These are phyloP conservation scores for Molorchus minor DNA, from an alignment of 2,888 invertebrate species.

Conservation along the genomic window DNA sequence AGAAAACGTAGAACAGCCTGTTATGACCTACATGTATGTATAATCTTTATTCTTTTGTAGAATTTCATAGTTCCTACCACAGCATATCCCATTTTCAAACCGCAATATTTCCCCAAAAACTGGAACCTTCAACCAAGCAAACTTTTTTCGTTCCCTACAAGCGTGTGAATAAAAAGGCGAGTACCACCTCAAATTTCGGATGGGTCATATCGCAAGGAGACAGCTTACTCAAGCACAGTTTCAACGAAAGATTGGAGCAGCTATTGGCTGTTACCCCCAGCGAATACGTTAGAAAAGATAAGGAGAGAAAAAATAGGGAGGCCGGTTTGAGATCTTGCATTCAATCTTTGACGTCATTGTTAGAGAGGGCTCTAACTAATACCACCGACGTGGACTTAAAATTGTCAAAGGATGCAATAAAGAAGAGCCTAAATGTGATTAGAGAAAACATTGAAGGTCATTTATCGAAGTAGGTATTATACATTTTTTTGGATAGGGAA, in stretches of 20 bases:
- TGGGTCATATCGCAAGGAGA: constrained; percentile 41
- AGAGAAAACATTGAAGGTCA: constrained; percentile 43
- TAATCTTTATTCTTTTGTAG: constrained; percentile 16
- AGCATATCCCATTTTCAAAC: constrained; percentile 40
- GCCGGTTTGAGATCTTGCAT: constrained; percentile 51
- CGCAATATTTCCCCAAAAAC: constrained; percentile 38
- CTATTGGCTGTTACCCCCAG: constrained; percentile 52
- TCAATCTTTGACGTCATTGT: constrained; percentile 54
- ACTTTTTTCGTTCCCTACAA: constrained; percentile 32
- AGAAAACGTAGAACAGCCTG: too few relatives aligned
- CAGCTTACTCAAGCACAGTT: constrained; percentile 31
- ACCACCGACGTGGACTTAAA: constrained; percentile 28
- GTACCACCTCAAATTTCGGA: constrained; percentile 36
- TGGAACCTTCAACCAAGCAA: constrained; percentile 35
- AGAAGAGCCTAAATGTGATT: constrained; percentile 44
- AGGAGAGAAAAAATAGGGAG: constrained; percentile 51
- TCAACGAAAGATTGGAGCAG: constrained; percentile 47
- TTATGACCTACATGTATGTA: too few relatives aligned
- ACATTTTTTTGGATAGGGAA: too few relatives aligned
- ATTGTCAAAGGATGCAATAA: constrained; percentile 48
- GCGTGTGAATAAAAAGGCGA: constrained; percentile 33
- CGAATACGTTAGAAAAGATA: constrained; percentile 55
- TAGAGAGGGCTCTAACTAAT: constrained; percentile 45
- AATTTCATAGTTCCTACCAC: constrained; percentile 40
- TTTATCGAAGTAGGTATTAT: constrained; percentile 21